Evolutionary conservation across 2,888 invertebrate genomes (phyloP).

Genomic region (Caprella mutica): DNA sequence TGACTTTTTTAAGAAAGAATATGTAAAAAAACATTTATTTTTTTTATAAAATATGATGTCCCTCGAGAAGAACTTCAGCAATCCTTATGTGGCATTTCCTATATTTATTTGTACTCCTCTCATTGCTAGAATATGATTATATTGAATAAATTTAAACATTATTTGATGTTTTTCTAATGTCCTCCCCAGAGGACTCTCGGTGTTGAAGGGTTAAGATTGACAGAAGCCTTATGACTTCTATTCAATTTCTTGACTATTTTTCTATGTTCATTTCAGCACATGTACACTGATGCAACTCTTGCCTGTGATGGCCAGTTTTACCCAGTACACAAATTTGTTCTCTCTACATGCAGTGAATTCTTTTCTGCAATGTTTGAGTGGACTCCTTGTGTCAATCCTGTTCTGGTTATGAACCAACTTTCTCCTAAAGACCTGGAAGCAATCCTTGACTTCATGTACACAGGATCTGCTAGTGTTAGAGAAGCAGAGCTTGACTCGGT

Average conservation of each 20-base stretch:
- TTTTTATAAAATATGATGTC: background rate
- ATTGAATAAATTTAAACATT: background rate
- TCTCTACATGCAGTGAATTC: conserved; percentile 34
- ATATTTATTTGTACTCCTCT: too few species aligned
- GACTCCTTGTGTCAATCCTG: conserved; percentile 34
- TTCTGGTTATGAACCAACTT: conserved; percentile 31
- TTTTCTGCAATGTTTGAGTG: conserved; percentile 33
- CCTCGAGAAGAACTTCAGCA: background rate
- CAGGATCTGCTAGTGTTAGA: conserved; percentile 29
- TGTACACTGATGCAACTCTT: conserved; percentile 32
- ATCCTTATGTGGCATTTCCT: background rate
- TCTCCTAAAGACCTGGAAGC: conserved; percentile 21
- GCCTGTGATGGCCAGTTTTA: conserved; percentile 32
- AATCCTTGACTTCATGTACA: conserved; percentile 33
- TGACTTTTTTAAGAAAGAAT: too few species aligned
- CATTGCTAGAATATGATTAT: too few species aligned
- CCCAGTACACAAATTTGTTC: conserved; percentile 32
- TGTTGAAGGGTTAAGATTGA: background rate
- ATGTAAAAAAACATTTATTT: background rate
- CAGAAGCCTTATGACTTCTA: background rate
- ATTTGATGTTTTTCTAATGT: too few species aligned
- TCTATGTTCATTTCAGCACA: conserved; percentile 16
- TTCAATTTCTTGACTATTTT: background rate
- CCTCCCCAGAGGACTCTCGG: too few species aligned
- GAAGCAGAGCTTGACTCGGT: conserved; percentile 18